These are phyloP conservation scores for Pyrocephalus nanus DNA, from an alignment of 2,797 vertebrate species.

Conservation along the genomic window DNA sequence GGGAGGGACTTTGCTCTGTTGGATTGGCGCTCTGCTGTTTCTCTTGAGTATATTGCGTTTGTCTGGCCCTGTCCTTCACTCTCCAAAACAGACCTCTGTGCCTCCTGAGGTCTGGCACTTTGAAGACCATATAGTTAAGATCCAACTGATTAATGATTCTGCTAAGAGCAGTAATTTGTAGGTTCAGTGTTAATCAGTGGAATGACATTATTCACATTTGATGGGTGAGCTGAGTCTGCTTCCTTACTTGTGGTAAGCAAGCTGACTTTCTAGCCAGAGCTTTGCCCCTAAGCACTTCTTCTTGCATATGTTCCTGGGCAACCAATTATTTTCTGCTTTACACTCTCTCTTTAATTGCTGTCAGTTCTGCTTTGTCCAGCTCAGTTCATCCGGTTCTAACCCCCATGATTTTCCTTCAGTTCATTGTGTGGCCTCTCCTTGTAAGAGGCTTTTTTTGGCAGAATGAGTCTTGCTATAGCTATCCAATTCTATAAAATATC, in stretches of 20 bases:
- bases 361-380: background rate
- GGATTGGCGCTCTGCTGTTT: background rate
- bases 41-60: background rate
- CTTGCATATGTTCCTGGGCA: background rate
- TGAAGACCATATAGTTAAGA: background rate
- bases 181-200: background rate
- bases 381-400: background rate
- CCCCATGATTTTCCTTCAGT: background rate
- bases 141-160: background rate
- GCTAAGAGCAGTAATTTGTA: background rate
- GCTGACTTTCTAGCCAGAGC: background rate
- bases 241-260: background rate
- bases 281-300: background rate
- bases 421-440: background rate
- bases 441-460: background rate
- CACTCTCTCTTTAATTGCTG: background rate
- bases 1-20: background rate
- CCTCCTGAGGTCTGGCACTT: background rate
- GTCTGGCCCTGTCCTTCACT: background rate
- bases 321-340: background rate
- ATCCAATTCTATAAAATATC: background rate
- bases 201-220: background rate
- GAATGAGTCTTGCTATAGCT: background rate
- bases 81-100: background rate
- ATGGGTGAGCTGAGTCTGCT: background rate